Evolutionary conservation across 2,888 invertebrate species (phyloP).

Genomic region (Hemistola chrysoprasaria): DNA sequence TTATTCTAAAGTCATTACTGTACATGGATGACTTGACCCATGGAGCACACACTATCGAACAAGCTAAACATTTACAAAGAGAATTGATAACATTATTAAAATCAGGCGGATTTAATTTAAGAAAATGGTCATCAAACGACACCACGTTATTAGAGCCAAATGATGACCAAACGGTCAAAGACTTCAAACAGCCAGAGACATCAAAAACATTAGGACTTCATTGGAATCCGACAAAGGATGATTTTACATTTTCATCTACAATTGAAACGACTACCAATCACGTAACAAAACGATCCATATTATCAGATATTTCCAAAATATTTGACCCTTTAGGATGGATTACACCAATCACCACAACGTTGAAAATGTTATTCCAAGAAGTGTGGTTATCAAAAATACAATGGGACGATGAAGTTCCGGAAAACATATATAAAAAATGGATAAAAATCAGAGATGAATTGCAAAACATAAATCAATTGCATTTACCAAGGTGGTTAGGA

Average conservation of each 20-base stretch:
- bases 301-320: constrained; percentile 21
- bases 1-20: constrained; percentile 1
- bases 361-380: constrained; percentile 22
- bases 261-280: not conserved
- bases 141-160: not conserved
- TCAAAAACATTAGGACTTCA: constrained; percentile 19
- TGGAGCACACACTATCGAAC: not conserved
- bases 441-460: not conserved
- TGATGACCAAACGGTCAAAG: not conserved
- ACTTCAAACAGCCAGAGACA: constrained; percentile 15
- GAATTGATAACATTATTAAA: constrained; percentile 7
- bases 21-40: constrained; percentile 13
- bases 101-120: constrained; percentile 10
- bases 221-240: constrained; percentile 17
- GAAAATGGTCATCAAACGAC: constrained; percentile 15
- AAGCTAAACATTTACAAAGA: constrained; percentile 1
- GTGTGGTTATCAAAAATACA: constrained; percentile 5
- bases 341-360: constrained; percentile 14
- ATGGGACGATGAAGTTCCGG: constrained; percentile 14
- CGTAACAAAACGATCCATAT: constrained; percentile 17
- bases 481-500: constrained; percentile 8
- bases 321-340: constrained; percentile 26
- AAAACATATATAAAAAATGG: constrained; percentile 8
- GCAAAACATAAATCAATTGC: not conserved
- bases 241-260: constrained; percentile 16